Conservation (phyloP, 2,888 invertebrate species). For the Lycia hirtaria region DNA sequence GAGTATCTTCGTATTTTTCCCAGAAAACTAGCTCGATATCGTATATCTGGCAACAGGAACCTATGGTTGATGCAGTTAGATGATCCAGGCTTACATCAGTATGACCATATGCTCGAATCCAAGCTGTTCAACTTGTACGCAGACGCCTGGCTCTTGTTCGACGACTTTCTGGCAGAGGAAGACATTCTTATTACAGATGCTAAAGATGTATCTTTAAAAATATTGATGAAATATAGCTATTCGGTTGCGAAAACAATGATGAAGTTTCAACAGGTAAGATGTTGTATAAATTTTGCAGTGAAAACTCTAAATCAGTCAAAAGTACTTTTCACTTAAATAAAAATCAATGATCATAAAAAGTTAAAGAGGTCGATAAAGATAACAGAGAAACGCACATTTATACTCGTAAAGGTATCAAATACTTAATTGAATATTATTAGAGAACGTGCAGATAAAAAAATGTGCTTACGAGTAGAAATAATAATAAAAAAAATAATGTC, state of each 20-base stretch:
- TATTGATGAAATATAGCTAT: constrained; percentile 36
- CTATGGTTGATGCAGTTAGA: constrained; percentile 57
- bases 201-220: constrained; percentile 3
- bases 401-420: no score
- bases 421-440: no score
- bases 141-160: constrained; percentile 1
- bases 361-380: no score
- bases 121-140: constrained; percentile 1
- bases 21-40: constrained; percentile 67
- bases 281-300: no score
- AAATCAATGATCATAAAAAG: no score
- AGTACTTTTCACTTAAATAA: no score
- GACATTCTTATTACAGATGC: background rate
- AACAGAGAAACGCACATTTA: no score
- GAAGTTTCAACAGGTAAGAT: constrained; percentile 11
- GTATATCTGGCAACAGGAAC: constrained; percentile 62
- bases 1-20: no score
- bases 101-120: background rate
- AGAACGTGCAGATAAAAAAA: no score
- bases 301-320: no score
- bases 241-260: constrained; percentile 2
- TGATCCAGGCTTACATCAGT: constrained; percentile 46
- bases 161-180: constrained; percentile 1
- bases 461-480: no score
- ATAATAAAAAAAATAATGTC: no score